Conservation (phyloP, 1,140 invertebrate species). For the Lordiphosa mommai region DNA sequence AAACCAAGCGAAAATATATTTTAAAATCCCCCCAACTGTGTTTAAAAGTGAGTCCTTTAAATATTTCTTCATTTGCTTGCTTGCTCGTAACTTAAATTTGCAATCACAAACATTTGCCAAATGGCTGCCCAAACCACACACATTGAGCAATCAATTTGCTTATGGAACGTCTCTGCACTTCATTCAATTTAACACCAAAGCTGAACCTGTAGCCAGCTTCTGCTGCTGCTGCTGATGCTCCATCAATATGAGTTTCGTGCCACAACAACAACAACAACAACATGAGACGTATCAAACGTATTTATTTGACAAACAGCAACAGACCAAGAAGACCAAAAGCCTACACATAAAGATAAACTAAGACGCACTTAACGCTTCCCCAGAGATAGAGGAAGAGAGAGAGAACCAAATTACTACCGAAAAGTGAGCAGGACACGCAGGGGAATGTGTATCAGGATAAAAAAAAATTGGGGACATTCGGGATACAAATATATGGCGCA, state of each 20-base stretch:
- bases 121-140: no score
- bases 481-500: constrained; percentile 65
- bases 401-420: background rate
- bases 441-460: constrained; percentile 10
- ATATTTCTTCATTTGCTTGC: no score
- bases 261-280: constrained; percentile 1
- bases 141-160: constrained; percentile 32
- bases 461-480: constrained; percentile 12
- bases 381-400: constrained; percentile 28
- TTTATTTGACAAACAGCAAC: constrained; percentile 61
- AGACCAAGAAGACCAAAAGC: constrained; percentile 12
- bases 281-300: constrained; percentile 46
- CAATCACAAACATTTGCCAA: no score
- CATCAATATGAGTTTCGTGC: constrained; percentile 59
- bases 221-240: constrained; percentile 8
- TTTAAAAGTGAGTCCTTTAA: no score
- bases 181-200: constrained; percentile 42
- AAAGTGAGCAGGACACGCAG: constrained; percentile 5
- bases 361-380: constrained; percentile 55
- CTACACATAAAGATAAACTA: constrained; percentile 55
- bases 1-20: no score
- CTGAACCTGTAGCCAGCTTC: constrained; percentile 3
- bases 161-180: constrained; percentile 45
- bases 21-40: no score
- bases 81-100: no score